phyloP scores from a whole-genome alignment of 2,888 invertebrate species.

The Sinhomidia bicolor region DNA sequence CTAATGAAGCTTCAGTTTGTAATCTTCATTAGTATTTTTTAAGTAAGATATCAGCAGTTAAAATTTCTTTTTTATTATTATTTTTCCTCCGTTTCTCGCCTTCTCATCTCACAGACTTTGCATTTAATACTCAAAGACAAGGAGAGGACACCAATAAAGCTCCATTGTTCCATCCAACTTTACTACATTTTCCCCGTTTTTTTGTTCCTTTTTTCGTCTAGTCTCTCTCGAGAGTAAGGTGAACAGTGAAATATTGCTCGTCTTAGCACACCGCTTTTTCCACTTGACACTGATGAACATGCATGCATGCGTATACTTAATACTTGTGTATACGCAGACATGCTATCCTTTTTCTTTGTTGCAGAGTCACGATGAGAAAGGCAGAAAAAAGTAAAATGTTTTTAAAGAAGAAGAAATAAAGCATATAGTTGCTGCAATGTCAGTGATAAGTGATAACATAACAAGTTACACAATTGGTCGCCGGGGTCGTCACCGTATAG shows the following conservation, averaged over 20 bases:
- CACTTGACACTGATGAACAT: constrained; percentile 67
- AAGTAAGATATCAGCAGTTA: constrained; percentile 58
- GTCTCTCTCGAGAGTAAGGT: background rate
- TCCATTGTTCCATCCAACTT: constrained; percentile 47
- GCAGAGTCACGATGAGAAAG: constrained; percentile 55
- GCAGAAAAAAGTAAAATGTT: constrained; percentile 21
- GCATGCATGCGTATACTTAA: too few species aligned
- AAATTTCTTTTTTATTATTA: constrained; percentile 7
- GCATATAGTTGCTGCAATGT: constrained; percentile 24
- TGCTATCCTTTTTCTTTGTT: background rate
- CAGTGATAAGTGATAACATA: constrained; percentile 51
- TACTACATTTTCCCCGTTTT: background rate
- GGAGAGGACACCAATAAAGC: constrained; percentile 51
- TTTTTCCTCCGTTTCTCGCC: background rate
- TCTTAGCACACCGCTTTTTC: constrained; percentile 52
- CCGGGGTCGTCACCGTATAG: constrained; percentile 42
- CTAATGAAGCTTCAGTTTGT: constrained; percentile 51
- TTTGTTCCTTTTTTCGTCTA: constrained; percentile 3
- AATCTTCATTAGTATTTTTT: constrained; percentile 61
- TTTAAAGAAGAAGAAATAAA: background rate
- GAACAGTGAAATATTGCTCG: constrained; percentile 64
- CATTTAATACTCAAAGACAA: background rate
- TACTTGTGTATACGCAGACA: too few species aligned
- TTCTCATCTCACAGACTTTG: background rate
- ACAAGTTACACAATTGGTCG: constrained; percentile 53